A percentile compares a stretch with the other conserved stretches of the same genome.
phyloP scores from a whole-genome alignment of 2,797 vertebrate genomes.

The Amniataba percoides region DNA sequence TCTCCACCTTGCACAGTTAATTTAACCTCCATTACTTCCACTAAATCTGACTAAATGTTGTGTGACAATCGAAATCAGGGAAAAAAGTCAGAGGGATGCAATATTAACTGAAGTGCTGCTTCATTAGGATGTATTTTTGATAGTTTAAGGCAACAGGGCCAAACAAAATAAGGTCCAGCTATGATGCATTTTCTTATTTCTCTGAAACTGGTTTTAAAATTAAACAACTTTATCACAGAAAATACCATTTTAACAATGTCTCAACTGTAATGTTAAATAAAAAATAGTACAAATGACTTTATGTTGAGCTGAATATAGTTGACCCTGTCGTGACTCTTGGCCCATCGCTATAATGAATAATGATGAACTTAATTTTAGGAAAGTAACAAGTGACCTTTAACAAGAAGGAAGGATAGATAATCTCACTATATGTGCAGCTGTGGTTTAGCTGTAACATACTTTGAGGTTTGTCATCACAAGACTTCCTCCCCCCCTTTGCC shows the following conservation, averaged over 20 bases:
- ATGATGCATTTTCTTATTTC: constrained; percentile 8
- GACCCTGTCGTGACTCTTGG: no score
- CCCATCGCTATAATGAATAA: no score
- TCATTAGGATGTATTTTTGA: background rate
- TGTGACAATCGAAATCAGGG: background rate
- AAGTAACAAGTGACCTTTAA: background rate
- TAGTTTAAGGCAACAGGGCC: background rate
- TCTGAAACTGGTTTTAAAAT: background rate
- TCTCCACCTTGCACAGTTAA: background rate
- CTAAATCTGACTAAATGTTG: background rate
- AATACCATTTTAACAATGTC: background rate
- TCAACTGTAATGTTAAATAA: background rate
- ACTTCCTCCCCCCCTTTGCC: constrained; percentile 28
- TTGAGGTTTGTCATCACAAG: constrained; percentile 21
- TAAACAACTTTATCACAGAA: background rate
- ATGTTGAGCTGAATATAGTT: no score
- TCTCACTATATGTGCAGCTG: background rate
- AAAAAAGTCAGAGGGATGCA: background rate
- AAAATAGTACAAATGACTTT: no score
- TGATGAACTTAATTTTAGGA: background rate
- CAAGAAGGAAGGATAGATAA: background rate
- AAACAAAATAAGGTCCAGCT: constrained; percentile 4
- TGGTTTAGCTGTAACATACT: constrained; percentile 12
- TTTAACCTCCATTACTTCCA: background rate
- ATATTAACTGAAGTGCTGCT: no score